Conservation (phyloP, 2,888 invertebrate genomes). For the Melanostoma scalare region DNA sequence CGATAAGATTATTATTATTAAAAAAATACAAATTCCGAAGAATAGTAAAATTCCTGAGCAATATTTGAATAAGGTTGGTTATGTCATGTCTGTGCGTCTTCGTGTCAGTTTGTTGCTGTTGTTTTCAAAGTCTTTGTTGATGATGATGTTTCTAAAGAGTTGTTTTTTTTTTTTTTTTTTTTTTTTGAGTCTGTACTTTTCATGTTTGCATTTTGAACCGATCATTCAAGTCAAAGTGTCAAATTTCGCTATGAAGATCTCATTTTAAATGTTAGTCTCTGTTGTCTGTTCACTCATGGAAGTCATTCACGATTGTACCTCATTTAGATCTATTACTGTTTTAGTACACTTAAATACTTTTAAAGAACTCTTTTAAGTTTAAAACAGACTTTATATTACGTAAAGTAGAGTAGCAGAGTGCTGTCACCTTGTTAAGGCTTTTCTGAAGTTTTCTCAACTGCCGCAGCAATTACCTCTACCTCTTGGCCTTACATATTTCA, state of each 20-base stretch:
- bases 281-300: constrained; percentile 24
- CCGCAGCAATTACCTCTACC: too few species aligned
- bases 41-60: constrained; percentile 81
- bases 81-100: constrained; percentile 69
- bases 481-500: too few species aligned
- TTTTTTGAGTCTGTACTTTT: too few species aligned
- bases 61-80: constrained; percentile 81
- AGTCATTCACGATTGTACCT: not conserved
- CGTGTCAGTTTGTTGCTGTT: constrained; percentile 58
- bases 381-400: too few species aligned
- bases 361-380: too few species aligned
- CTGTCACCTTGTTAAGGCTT: too few species aligned
- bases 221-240: not conserved
- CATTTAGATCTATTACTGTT: too few species aligned
- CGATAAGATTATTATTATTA: constrained; percentile 82
- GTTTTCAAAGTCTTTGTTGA: constrained; percentile 16
- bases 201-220: constrained; percentile 21
- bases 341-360: too few species aligned
- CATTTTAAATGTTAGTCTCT: constrained; percentile 25
- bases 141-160: constrained; percentile 55
- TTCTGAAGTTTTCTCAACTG: too few species aligned
- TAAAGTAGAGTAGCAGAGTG: too few species aligned
- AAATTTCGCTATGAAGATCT: constrained; percentile 5
- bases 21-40: constrained; percentile 81
- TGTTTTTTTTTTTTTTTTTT: constrained; percentile 26